Evolutionary conservation across 2,113 vertebrate species (phyloP).

Genomic region (Clarias macrocephalus): DNA sequence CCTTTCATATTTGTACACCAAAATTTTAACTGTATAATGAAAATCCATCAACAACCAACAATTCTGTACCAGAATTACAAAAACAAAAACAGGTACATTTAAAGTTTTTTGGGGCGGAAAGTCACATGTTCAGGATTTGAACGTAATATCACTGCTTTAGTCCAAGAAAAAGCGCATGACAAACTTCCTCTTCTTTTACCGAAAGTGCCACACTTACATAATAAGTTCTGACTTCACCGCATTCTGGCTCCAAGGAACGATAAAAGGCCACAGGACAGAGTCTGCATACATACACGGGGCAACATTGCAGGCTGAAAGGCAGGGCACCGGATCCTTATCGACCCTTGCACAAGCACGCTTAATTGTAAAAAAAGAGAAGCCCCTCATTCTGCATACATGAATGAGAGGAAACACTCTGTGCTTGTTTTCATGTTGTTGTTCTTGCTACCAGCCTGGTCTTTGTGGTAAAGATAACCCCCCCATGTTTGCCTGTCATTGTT

Average conservation of each 20-base stretch:
- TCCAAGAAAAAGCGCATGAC: not conserved
- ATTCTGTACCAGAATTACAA: not conserved
- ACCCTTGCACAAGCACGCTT: constrained; percentile 54
- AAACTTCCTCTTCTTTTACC: not conserved
- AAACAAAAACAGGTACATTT: not conserved
- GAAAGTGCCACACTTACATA: not conserved
- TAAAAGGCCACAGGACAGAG: constrained; percentile 23
- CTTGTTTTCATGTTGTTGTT: constrained; percentile 74
- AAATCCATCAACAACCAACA: not conserved
- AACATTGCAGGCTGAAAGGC: constrained; percentile 36
- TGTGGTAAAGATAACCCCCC: constrained; percentile 56
- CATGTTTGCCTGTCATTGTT: constrained; percentile 47
- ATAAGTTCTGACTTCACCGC: constrained; percentile 1
- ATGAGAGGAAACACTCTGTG: constrained; percentile 78
- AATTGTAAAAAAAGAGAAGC: constrained; percentile 55
- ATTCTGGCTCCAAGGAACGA: constrained; percentile 3
- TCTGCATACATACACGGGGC: constrained; percentile 11
- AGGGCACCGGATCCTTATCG: constrained; percentile 62
- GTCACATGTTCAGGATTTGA: not conserved
- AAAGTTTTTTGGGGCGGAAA: not conserved
- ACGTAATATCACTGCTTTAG: not conserved
- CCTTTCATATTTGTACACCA: not conserved
- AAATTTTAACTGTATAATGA: not conserved
- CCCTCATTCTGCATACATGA: constrained; percentile 69
- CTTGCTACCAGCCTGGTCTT: constrained; percentile 60